Percentiles rank a stretch among this genome's conserved stretches.
Evolutionary conservation across 2,113 vertebrate species (phyloP).

Genomic region (Lophochroa leadbeateri): DNA sequence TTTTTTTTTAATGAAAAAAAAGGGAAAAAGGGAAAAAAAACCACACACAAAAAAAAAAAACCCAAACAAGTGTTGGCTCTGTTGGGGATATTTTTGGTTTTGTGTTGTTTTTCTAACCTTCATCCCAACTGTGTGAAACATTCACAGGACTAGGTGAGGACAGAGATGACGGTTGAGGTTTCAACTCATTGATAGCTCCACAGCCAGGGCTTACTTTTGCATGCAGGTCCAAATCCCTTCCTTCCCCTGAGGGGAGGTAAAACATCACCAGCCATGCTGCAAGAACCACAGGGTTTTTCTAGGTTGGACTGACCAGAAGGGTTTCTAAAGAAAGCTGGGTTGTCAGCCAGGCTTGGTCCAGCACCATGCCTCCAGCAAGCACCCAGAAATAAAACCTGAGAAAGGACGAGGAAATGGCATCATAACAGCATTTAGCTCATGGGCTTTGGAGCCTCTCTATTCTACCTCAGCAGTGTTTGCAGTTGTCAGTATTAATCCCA

Average conservation of each 20-base stretch:
- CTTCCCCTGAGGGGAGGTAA: background rate
- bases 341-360: background rate
- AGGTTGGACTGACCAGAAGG: background rate
- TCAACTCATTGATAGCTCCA: background rate
- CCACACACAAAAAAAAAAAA: background rate
- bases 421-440: background rate
- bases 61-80: background rate
- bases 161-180: background rate
- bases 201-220: accelerated
- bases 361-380: background rate
- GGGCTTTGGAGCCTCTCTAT: background rate
- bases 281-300: background rate
- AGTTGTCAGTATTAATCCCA: background rate
- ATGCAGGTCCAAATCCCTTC: background rate
- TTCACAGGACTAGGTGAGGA: background rate
- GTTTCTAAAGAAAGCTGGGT: background rate
- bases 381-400: background rate
- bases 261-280: background rate
- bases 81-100: accelerated
- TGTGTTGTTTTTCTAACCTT: background rate
- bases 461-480: background rate
- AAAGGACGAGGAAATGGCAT: background rate
- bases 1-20: too few species aligned
- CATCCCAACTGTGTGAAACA: background rate
- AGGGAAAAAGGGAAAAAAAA: background rate